Evolutionary conservation across 2,797 vertebrate species (phyloP).

Genomic region (Myoxocephalus aenaeus): DNA sequence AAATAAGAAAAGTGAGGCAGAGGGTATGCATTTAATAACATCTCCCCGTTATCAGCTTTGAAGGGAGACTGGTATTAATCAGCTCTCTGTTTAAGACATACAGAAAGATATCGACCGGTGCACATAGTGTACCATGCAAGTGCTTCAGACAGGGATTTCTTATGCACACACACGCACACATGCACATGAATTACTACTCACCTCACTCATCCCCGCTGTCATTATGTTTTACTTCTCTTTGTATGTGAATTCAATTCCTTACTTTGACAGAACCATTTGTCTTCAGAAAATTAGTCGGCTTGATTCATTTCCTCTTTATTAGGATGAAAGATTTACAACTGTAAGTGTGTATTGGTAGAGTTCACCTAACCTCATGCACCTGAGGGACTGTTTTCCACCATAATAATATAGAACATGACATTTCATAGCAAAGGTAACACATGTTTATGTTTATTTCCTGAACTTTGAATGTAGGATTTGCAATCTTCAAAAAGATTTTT

Average conservation of each 20-base stretch:
- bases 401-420: neutral
- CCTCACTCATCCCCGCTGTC: neutral
- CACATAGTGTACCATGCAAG: conserved; percentile 27
- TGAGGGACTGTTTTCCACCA: neutral
- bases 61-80: conserved; percentile 46
- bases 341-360: neutral
- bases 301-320: conserved; percentile 36
- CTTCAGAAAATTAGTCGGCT: conserved; percentile 14
- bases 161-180: conserved; percentile 4
- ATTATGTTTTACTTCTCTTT: conserved; percentile 20
- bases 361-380: neutral
- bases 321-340: conserved; percentile 20
- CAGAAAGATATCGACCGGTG: conserved; percentile 50
- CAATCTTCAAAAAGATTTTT: too few species aligned
- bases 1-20: neutral
- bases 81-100: conserved; percentile 40
- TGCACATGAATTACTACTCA: conserved; percentile 5
- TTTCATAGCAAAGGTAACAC: conserved; percentile 11
- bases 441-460: neutral
- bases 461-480: too few species aligned
- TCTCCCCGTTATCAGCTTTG: conserved; percentile 25
- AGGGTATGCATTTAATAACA: conserved; percentile 11
- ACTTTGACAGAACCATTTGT: conserved; percentile 35
- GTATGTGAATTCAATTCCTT: conserved; percentile 10
- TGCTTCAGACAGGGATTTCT: conserved; percentile 38